phyloP scores from a whole-genome alignment of 2,888 invertebrate genomes.

The Lottia scabra region DNA sequence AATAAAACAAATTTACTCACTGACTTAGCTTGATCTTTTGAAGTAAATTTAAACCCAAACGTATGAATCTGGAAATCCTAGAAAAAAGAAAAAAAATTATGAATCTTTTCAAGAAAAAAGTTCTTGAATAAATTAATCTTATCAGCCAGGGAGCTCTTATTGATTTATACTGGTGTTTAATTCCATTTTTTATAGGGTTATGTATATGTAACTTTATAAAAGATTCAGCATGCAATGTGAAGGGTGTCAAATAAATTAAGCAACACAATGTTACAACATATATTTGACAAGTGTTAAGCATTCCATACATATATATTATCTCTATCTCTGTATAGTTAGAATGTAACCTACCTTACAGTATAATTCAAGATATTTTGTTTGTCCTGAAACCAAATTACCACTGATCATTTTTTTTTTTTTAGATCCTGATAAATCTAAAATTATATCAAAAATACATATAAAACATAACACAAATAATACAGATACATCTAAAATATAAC shows the following conservation, averaged over 20 bases:
- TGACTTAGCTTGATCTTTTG: constrained; percentile 82
- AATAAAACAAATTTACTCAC: constrained; percentile 67
- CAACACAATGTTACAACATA: too few relatives aligned
- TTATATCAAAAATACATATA: not conserved
- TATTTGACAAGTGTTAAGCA: too few relatives aligned
- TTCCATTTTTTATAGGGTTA: too few relatives aligned
- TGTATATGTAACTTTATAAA: too few relatives aligned
- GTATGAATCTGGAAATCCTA: constrained; percentile 89
- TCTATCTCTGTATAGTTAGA: not conserved
- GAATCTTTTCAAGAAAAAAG: not conserved
- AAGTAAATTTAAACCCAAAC: constrained; percentile 88
- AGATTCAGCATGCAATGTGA: too few relatives aligned
- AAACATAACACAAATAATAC: not conserved
- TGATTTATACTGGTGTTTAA: too few relatives aligned
- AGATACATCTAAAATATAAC: not conserved
- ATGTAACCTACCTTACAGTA: constrained; percentile 79
- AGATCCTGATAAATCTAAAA: constrained; percentile 69
- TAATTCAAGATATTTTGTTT: constrained; percentile 83
- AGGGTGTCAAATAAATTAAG: too few relatives aligned
- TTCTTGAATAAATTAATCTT: too few relatives aligned
- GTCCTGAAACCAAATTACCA: constrained; percentile 78
- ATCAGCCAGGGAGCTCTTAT: too few relatives aligned
- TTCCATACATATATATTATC: too few relatives aligned
- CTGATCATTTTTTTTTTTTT: constrained; percentile 78
- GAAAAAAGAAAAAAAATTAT: constrained; percentile 21